Evolutionary conservation across 2,888 invertebrate genomes (phyloP).

Genomic region (Cryptosula pallasiana): DNA sequence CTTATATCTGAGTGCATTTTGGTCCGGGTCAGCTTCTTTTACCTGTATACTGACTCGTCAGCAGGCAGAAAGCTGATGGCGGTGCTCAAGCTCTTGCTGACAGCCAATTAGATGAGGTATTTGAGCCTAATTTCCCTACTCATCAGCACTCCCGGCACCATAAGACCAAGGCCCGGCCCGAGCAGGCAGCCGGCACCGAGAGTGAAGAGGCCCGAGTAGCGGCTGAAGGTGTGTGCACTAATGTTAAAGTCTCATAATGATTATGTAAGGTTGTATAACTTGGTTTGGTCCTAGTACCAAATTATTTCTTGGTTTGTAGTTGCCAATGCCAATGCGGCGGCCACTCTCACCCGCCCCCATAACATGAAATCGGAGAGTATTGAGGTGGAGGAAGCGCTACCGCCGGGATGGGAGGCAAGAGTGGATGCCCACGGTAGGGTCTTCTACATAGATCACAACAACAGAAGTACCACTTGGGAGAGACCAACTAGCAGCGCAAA

Average conservation of each 20-base stretch:
- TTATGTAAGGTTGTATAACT: too few relatives aligned
- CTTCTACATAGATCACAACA: slow-evolving; percentile 96
- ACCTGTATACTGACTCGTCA: not conserved
- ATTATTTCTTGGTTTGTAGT: too few relatives aligned
- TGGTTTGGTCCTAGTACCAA: too few relatives aligned
- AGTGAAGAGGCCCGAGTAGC: slow-evolving; percentile 23
- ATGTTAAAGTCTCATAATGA: too few relatives aligned
- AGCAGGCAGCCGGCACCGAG: not conserved
- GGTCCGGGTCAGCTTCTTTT: too few relatives aligned
- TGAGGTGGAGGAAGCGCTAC: slow-evolving; percentile 25
- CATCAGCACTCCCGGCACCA: slow-evolving; percentile 4
- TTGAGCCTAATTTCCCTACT: not conserved
- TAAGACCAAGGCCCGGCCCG: not conserved
- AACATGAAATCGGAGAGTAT: slow-evolving; percentile 18
- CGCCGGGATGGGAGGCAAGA: slow-evolving; percentile 87
- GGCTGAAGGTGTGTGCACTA: slow-evolving; percentile 10
- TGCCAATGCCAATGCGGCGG: slow-evolving; percentile 20
- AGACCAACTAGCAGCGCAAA: slow-evolving; percentile 59
- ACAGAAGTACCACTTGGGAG: slow-evolving; percentile 92
- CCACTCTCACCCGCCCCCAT: not conserved
- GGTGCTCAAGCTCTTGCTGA: not conserved
- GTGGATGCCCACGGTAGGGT: slow-evolving; percentile 94
- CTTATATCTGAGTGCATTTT: too few relatives aligned
- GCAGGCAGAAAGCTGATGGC: not conserved
- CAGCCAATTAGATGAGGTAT: not conserved